phyloP scores from a whole-genome alignment of 2,797 vertebrate genomes.

The Notolepis coatsorum region DNA sequence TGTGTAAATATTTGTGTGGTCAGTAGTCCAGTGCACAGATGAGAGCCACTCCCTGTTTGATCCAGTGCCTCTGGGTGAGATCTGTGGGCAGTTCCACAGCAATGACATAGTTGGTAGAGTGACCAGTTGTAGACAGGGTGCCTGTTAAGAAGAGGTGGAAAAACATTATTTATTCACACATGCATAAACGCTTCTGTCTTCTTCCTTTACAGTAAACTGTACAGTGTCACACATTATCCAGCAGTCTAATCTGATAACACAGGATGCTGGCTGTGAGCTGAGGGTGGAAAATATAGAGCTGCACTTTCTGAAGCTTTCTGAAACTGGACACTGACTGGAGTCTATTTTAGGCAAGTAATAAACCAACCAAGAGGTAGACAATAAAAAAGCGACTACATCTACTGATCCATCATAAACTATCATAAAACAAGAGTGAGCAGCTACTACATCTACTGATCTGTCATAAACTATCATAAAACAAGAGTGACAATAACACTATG shows the following conservation, averaged over 20 bases:
- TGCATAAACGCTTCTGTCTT: too few species aligned
- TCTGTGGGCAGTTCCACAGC: constrained; percentile 89
- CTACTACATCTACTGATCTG: too few species aligned
- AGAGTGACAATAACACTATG: too few species aligned
- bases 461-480: too few species aligned
- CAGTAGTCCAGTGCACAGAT: constrained; percentile 92
- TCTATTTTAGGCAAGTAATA: constrained; percentile 42
- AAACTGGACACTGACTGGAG: constrained; percentile 1
- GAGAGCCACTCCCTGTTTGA: constrained; percentile 91
- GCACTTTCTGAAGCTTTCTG: not conserved
- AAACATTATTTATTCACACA: too few species aligned
- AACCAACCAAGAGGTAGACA: constrained; percentile 7
- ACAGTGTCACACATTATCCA: constrained; percentile 16
- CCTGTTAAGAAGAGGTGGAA: constrained; percentile 77
- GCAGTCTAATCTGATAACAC: constrained; percentile 7
- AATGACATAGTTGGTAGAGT: constrained; percentile 92
- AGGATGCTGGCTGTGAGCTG: not conserved
- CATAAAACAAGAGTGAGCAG: too few species aligned
- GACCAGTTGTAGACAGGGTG: constrained; percentile 89
- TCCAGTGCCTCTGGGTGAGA: constrained; percentile 86
- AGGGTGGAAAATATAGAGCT: not conserved
- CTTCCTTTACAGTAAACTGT: too few species aligned
- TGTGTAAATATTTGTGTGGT: constrained; percentile 25
- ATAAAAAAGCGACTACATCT: too few species aligned
- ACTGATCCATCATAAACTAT: too few species aligned